Base-by-base conservation (phyloP, 2,113 vertebrate genomes). In the Platanista minor region DNA sequence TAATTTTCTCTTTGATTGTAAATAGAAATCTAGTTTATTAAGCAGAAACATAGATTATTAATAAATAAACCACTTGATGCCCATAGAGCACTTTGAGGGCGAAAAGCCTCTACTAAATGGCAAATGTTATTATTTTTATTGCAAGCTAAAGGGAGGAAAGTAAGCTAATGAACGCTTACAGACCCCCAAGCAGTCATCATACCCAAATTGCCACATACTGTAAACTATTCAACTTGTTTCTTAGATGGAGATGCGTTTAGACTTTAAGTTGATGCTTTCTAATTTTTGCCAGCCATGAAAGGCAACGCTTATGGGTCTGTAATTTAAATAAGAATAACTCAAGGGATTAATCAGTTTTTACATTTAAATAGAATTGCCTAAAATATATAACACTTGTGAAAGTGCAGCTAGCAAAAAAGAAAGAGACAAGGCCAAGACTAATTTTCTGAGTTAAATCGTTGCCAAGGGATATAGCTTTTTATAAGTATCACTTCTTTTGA, bases 11-110 rank as follows among this genome's bases (percentile, higher is more conserved):
- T 97, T 98, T 98, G 96, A 95, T 98, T 98, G 96, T 98, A 98
- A 98, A 97, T 96, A 90, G 97, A 96, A 98, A 98, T 97, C 10
- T 20, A 95, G 83, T 97, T 99, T 98, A 98, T 98, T 98, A 98
- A 98, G 97, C 96, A 97, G 97, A 98, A 97, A 92, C 97, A 96
- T 91, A 95, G 96, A 97, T 97, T 97, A 96, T 98, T 98, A 97
- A 97, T 98, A 98, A 97, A 97, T 97, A 97, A 97, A 96, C 96
- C 96, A 95, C 83, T 98, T 92, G 96, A 96, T 97, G 95, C 85
- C 77, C 94, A 23, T 92, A 96, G 97, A 97, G 92, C 77, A 97
- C 94, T 96, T 96, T 96, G 96, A 96, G 96, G 97, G 96, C 92
- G 90, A 97, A 97, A 97, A 98, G 92, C 94, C 66, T 86, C 87